These are phyloP conservation scores for Fabriciana adippe DNA, from an alignment of 2,888 invertebrate genomes.

Conservation along the genomic window DNA sequence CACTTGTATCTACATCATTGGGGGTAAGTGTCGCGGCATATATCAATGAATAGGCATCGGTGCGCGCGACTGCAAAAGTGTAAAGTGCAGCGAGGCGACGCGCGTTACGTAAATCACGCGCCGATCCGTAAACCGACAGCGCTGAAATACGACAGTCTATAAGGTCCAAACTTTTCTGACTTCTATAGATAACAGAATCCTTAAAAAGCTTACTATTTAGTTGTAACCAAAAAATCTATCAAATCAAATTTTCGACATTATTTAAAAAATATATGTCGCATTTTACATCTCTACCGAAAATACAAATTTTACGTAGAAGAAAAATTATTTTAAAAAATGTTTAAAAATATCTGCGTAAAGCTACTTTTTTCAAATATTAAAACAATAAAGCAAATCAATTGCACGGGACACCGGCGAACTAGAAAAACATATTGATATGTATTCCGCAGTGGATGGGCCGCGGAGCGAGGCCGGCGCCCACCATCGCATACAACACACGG, in stretches of 20 bases:
- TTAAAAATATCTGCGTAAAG: constrained; percentile 9
- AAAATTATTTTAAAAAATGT: not conserved
- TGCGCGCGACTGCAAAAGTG: constrained; percentile 78
- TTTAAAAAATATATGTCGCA: too few relatives aligned
- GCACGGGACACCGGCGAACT: constrained; percentile 35
- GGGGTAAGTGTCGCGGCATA: constrained; percentile 60
- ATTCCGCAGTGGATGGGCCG: constrained; percentile 36
- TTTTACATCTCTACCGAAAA: too few relatives aligned
- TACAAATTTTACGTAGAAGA: not conserved
- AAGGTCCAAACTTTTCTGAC: constrained; percentile 5
- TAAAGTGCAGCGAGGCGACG: constrained; percentile 76
- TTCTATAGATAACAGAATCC: not conserved
- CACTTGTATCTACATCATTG: not conserved
- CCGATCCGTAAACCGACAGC: constrained; percentile 65
- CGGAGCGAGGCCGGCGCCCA: constrained; percentile 34
- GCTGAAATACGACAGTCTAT: constrained; percentile 57
- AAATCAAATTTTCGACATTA: too few relatives aligned
- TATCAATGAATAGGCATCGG: constrained; percentile 76
- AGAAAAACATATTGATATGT: constrained; percentile 39
- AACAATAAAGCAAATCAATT: constrained; percentile 39
- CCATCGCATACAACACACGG: constrained; percentile 62
- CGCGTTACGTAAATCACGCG: constrained; percentile 76
- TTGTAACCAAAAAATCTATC: too few relatives aligned
- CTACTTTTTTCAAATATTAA: constrained; percentile 25
- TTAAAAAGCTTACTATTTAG: not conserved